Conservation (phyloP, 2,113 vertebrate genomes). For the Eptesicus fuscus region DNA sequence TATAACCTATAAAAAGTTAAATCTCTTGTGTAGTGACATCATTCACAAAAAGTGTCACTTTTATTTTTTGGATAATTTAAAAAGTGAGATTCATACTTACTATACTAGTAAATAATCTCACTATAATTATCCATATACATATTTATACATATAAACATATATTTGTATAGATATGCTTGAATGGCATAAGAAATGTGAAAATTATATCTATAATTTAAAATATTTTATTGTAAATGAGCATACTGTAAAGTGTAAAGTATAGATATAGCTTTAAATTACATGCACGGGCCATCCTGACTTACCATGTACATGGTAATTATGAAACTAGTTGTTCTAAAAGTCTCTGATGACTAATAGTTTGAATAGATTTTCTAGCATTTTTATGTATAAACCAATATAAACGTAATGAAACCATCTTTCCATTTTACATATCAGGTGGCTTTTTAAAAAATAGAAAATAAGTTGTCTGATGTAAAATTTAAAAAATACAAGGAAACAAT, state of each 20-base stretch:
- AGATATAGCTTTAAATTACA: neutral
- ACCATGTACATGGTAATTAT: neutral
- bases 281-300: neutral
- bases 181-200: neutral
- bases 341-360: neutral
- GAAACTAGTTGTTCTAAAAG: neutral
- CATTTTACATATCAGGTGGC: neutral
- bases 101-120: no score
- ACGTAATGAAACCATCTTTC: neutral
- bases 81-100: no score
- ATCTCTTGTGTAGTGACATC: no score
- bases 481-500: neutral
- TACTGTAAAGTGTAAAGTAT: neutral
- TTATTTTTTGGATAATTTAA: no score
- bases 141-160: no score
- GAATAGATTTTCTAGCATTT: neutral
- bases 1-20: no score
- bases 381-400: neutral
- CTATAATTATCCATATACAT: no score
- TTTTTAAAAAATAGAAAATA: neutral
- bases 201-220: neutral
- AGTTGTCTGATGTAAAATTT: neutral
- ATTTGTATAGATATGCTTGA: neutral
- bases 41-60: no score
- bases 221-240: neutral